phyloP scores from a whole-genome alignment of 2,113 vertebrate species.

The Mirza zaza region DNA sequence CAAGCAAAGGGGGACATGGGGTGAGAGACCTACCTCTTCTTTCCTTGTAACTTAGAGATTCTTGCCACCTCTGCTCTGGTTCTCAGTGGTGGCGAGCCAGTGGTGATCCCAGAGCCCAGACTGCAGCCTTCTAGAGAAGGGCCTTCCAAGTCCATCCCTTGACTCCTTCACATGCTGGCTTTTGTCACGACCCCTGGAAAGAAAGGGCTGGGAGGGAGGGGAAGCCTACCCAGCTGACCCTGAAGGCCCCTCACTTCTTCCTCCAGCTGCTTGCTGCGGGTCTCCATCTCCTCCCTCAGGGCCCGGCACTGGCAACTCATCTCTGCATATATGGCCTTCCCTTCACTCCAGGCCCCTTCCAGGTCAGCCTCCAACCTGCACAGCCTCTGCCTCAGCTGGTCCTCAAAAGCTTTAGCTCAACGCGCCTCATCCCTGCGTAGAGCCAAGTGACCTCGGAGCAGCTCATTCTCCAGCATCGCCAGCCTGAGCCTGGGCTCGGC shows the following conservation, averaged over 20 bases:
- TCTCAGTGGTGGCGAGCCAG: background rate
- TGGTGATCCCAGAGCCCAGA: background rate
- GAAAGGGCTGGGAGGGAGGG: background rate
- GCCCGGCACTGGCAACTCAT: constrained; percentile 80
- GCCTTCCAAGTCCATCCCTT: background rate
- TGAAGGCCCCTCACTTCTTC: constrained; percentile 77
- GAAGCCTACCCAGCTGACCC: constrained; percentile 79
- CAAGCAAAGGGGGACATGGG: background rate
- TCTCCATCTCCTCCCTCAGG: constrained; percentile 79
- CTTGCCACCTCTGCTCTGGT: background rate
- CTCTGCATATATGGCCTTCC: constrained; percentile 84
- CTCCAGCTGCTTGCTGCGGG: constrained; percentile 79
- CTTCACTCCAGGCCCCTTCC: constrained; percentile 78
- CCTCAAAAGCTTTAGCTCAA: constrained; percentile 75
- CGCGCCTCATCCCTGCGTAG: constrained; percentile 73
- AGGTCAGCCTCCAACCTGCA: constrained; percentile 80
- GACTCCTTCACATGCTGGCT: background rate
- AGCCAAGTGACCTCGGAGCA: constrained; percentile 82
- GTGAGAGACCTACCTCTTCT: background rate
- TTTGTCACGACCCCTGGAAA: accelerated
- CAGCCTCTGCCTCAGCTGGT: constrained; percentile 77
- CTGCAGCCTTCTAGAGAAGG: background rate
- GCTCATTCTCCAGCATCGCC: constrained; percentile 79
- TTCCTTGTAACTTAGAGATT: background rate
- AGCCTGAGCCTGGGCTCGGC: constrained; percentile 77